Percentiles rank a stretch among this genome's conserved stretches.
These are phyloP conservation scores for Kradibia gibbosae DNA, from an alignment of 1,140 invertebrate species.

Conservation along the genomic window DNA sequence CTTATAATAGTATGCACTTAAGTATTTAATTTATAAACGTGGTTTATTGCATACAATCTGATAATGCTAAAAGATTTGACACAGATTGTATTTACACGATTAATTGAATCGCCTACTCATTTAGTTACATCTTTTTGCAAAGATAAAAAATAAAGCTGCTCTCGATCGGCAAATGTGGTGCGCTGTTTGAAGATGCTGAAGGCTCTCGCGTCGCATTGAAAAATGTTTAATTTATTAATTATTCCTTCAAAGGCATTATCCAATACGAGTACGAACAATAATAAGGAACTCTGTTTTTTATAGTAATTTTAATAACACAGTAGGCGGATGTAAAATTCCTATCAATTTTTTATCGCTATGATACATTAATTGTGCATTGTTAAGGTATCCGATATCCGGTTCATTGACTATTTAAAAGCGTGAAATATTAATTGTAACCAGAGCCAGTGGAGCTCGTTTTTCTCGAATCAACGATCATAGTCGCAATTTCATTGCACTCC, in stretches of 20 bases:
- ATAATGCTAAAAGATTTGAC: not conserved
- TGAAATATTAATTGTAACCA: not conserved
- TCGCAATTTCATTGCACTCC: too few relatives aligned
- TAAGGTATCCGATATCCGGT: not conserved
- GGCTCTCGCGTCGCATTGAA: too few relatives aligned
- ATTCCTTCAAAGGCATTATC: not conserved
- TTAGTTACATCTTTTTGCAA: not conserved
- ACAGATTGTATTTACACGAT: not conserved
- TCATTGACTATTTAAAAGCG: not conserved
- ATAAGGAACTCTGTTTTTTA: not conserved
- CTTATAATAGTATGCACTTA: not conserved
- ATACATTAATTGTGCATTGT: not conserved
- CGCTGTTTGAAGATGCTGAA: too few relatives aligned
- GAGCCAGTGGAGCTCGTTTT: too few relatives aligned
- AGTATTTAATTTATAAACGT: not conserved
- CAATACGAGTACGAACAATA: not conserved
- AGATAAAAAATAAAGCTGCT: too few relatives aligned
- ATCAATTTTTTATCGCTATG: not conserved
- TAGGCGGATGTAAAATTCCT: not conserved
- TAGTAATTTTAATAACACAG: too few relatives aligned
- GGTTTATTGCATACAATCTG: not conserved
- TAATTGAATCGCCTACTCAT: not conserved
- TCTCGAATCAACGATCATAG: too few relatives aligned
- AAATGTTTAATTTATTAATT: not conserved
- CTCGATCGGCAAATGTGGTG: too few relatives aligned